Evolutionary conservation across 2,113 vertebrate genomes (phyloP), one percentile per base, ranked within the genome.

Genomic region (Ammodytes marinus): DNA sequence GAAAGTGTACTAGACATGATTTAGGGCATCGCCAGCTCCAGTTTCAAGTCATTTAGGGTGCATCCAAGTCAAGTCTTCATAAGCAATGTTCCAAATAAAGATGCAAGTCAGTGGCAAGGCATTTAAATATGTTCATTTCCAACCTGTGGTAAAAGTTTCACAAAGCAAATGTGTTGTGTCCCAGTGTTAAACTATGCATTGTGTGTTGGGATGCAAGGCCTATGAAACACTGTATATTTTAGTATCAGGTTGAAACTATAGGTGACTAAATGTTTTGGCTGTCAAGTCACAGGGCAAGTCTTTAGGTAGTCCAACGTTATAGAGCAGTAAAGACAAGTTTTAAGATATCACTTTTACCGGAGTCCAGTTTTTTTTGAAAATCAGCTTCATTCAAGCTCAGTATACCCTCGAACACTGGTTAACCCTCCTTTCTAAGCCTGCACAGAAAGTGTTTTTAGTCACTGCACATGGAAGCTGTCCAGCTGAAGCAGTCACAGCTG

Each of bases 401-500:
- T 35, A 17, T 63, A 77, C 43, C 39, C 40, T 50, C 43, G 74
- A 60, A 70, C 37, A 66, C 52, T 49, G 59, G 77, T 68, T 40
- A 59, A 49, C 74, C 65, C 43, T 68, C 19, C 80, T 70, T 63
- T 69, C 8, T 70, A 54, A 19, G 43, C n/a, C 65, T 69, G 40
- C 46, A 69, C 69, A 71, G 61, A 82, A 84, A 79, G 49, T 71
- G 35, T 75, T 87, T 82, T 88, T 77, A 60, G 79, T 88, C 73
- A 19, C 69, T 85, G 82, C 89, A 88, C 86, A 90, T 89, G 91
- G 81, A 90, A 85, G 72, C 79, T 43, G 69, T 85, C 84, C 87
- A 86, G 79, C 72, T 61, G 81, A 82, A 77, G 39, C 67, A 19
- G 77, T 88, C 82, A 70, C 89, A 86, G 82, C 87, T 82, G 82